These are phyloP conservation scores for Acanthoscelides obtectus DNA, from an alignment of 2,888 invertebrate species.

Conservation along the genomic window DNA sequence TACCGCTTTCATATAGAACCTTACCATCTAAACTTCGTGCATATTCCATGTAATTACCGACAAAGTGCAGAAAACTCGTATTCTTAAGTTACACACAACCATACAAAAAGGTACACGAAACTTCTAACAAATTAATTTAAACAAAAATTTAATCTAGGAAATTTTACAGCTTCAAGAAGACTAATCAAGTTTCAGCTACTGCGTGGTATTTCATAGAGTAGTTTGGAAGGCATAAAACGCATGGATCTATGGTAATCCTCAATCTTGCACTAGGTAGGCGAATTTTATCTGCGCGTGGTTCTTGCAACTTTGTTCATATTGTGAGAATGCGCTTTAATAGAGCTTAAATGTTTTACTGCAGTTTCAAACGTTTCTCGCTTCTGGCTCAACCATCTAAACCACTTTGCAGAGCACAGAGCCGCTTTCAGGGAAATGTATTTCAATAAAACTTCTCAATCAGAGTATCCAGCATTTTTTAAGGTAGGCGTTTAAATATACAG, in stretches of 20 bases:
- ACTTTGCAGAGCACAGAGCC: too few relatives aligned
- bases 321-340: not conserved
- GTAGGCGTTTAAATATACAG: too few relatives aligned
- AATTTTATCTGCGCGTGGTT: not conserved
- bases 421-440: too few relatives aligned
- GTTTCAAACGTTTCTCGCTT: not conserved
- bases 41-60: not conserved
- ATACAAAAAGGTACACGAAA: not conserved
- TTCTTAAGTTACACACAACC: not conserved
- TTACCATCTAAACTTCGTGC: too few relatives aligned
- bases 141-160: not conserved
- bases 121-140: not conserved
- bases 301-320: not conserved
- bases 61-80: not conserved
- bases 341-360: not conserved
- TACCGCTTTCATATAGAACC: too few relatives aligned
- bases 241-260: not conserved
- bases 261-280: not conserved
- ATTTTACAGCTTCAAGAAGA: not conserved
- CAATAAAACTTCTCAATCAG: too few relatives aligned
- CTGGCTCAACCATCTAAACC: too few relatives aligned
- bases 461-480: too few relatives aligned
- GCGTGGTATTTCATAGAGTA: not conserved
- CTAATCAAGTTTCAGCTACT: not conserved
- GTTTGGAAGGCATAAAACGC: not conserved